phyloP scores from a whole-genome alignment of 2,113 vertebrate genomes.

The Notechis scutatus region DNA sequence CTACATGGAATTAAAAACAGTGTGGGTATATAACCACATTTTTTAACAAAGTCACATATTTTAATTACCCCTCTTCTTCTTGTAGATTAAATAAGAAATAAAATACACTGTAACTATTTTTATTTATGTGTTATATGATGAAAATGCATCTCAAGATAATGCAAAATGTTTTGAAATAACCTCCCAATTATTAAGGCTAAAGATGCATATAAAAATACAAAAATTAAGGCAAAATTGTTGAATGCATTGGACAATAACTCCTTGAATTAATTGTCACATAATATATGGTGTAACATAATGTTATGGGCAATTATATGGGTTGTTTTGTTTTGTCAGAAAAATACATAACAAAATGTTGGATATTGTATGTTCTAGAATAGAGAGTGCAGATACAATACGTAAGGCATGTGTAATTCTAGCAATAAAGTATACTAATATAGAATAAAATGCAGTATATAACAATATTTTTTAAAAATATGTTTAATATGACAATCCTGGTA shows the following conservation, averaged over 20 bases:
- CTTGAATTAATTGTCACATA: background rate
- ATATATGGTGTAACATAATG: background rate
- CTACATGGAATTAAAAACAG: constrained; percentile 21
- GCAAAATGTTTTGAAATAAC: constrained; percentile 29
- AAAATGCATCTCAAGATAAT: constrained; percentile 39
- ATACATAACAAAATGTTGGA: background rate
- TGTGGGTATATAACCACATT: constrained; percentile 3
- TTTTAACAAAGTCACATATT: constrained; percentile 10
- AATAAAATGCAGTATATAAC: background rate
- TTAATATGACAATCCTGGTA: background rate
- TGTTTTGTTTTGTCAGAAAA: background rate
- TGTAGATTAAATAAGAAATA: constrained; percentile 37
- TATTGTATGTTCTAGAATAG: background rate
- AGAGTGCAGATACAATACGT: background rate
- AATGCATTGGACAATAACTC: constrained; percentile 3
- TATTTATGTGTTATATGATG: constrained; percentile 1
- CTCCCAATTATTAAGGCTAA: constrained; percentile 11
- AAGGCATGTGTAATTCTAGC: background rate
- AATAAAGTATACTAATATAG: background rate
- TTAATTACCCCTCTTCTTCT: constrained; percentile 28
- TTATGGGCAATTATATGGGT: background rate
- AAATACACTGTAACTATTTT: constrained; percentile 27
- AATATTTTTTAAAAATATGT: background rate
- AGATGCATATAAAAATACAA: background rate
- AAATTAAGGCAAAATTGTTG: background rate